phyloP scores from a whole-genome alignment of 2,797 vertebrate genomes.

The Onychomys leucogaster region DNA sequence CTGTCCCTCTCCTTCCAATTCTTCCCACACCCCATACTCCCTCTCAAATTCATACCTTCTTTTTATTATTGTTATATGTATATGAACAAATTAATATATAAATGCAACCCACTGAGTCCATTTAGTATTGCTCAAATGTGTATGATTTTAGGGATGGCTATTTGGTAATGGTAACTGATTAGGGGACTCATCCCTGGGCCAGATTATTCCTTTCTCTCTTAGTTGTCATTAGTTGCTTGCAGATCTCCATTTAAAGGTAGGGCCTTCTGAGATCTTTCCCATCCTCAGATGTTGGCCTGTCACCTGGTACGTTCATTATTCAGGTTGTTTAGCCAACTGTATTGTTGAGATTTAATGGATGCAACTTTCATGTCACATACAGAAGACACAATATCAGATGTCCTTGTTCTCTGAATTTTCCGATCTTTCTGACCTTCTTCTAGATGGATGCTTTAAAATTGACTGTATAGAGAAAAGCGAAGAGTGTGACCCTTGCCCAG shows the following conservation, averaged over 20 bases:
- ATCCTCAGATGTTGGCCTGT: background rate
- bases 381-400: background rate
- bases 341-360: background rate
- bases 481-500: background rate
- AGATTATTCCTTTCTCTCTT: background rate
- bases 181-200: background rate
- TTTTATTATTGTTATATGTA: background rate
- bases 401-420: background rate
- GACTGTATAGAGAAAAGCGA: background rate
- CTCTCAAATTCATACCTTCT: background rate
- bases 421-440: background rate
- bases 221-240: background rate
- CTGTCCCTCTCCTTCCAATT: too few species aligned
- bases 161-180: background rate
- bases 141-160: background rate
- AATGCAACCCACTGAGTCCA: background rate
- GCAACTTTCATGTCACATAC: background rate
- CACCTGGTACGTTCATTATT: background rate
- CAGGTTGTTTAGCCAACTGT: background rate
- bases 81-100: background rate
- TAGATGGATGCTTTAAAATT: background rate
- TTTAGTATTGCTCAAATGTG: background rate
- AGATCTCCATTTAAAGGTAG: background rate
- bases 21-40: background rate
- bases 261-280: background rate